Base-by-base conservation (phyloP, 2,888 invertebrate species). In the Dorcus hopei region DNA sequence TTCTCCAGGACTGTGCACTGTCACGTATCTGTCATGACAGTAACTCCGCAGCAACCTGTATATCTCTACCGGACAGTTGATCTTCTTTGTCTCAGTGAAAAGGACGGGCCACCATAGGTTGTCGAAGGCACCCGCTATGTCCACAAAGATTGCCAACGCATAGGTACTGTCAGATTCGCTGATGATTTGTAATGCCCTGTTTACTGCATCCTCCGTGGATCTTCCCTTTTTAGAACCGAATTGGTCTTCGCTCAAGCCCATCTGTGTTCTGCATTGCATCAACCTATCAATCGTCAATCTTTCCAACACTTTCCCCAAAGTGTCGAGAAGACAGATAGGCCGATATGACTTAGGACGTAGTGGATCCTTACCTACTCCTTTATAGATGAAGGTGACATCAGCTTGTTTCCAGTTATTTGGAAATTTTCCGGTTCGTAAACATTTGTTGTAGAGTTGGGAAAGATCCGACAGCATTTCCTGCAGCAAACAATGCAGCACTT, bases 91-190 rank as follows among this genome's bases (percentile, higher is more conserved):
- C 2, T 11, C 3, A 3, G 9, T 2, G 9, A 55, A 41, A 0
- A 59, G 9, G 2, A 39, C 49, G 2, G 59, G 59, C 59, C 63
- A 61, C 59, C 59, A 59, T 0, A 63, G 14, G 40, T 59, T 63
- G 33, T 19, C 58, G 38, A 62, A 62, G 14, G 58, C 61, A 11
- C 61, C 58, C 2, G 14, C 38, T n/a, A 61, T 58, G 45, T 62
- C 62, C 1, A 61, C 38, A 41, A 56, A 55, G 2, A 58, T 16
- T 3, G 38, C 47, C 4, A 53, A 9, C 0, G 52, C 47, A 33
- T 63, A 61, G 45, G 53, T 56, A 11, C 5, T n/a, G 4, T 39
- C 16, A 6, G 48, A n/a, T 1, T 9, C n/a, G 3, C 4, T 40
- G 2, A 38, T n/a, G 11, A 5, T 8, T 38, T 49, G 41, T 23